Evolutionary conservation across 2,888 invertebrate genomes (phyloP).

Genomic region (Onthophagus sagittarius): DNA sequence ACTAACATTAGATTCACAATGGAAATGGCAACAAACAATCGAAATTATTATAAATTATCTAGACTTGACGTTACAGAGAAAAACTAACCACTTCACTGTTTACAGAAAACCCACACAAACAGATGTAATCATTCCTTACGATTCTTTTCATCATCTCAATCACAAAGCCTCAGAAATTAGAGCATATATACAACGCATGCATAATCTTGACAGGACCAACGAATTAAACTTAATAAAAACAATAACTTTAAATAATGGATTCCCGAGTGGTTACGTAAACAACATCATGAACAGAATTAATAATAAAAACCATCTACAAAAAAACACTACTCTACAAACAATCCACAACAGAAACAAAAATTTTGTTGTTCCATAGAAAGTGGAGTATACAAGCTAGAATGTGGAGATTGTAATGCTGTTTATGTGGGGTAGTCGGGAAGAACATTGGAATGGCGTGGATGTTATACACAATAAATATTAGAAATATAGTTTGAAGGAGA

Average conservation of each 20-base stretch:
- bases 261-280: not conserved
- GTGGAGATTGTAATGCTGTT: no score
- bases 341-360: no score
- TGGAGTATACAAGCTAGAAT: no score
- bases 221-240: no score
- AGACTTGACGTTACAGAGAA: not conserved
- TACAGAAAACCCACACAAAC: not conserved
- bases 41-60: not conserved
- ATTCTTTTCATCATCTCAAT: not conserved
- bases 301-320: not conserved
- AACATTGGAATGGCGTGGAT: no score
- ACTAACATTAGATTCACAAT: not conserved
- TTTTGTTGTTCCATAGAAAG: no score
- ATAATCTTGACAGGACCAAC: no score
- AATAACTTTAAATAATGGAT: no score
- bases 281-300: not conserved
- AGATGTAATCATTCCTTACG: not conserved
- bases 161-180: not conserved
- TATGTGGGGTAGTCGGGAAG: no score
- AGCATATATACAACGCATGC: not conserved
- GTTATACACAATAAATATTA: no score
- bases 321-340: not conserved
- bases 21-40: not conserved
- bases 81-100: not conserved
- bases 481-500: no score